Base-by-base conservation (phyloP, 92 coral and sea anemone genomes). In the Pocillopora meandrina region DNA sequence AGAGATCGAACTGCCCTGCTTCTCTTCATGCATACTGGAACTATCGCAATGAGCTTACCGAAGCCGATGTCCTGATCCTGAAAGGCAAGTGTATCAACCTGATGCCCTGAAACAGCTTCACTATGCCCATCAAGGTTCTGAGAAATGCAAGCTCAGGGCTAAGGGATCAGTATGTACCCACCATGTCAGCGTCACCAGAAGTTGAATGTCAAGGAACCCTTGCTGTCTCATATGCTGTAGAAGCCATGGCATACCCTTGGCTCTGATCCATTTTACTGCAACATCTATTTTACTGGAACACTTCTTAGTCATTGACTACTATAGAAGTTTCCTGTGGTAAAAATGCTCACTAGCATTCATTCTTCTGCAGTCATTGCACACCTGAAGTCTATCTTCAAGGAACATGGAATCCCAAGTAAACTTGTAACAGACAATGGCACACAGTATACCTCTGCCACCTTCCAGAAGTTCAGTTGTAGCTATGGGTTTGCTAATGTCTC, bases 251-350 rank as follows among this genome's bases (percentile, higher is more conserved):
- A 90, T 66, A 86, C 90, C 18, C 79, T 85, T 35, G 85, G 87
- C 1, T 82, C 85, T 20, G 92, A 92, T 59, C 16, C 89, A 9
- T 86, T 92, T 76, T 86, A 64, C 65, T 92, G 92, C 90, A 92
- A 89, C 86, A 89, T 71, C 71, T 21, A 89, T 8, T n/a, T n/a
- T n/a, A n/a, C n/a, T n/a, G n/a, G 5, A 77, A 12, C 79, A 90
- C 80, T 68, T 92, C 75, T 64, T 89, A 34, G 78, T 92, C 10
- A 72, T 58, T 63, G 88, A 92, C 31, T 89, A 89, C 56, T 92
- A 47, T 82, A 91, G 93, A 87, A 88, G 79, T 87, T 87, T 42
- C 93, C 93, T 14, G 16, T 90, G 58, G 93, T 91, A n/a, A 59
- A 83, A 16, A 91, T 85, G 85, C n/a, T 91, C 13, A 0, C 78